phyloP scores from a whole-genome alignment of 2,113 vertebrate species.

The Rhadina sibilatrix region DNA sequence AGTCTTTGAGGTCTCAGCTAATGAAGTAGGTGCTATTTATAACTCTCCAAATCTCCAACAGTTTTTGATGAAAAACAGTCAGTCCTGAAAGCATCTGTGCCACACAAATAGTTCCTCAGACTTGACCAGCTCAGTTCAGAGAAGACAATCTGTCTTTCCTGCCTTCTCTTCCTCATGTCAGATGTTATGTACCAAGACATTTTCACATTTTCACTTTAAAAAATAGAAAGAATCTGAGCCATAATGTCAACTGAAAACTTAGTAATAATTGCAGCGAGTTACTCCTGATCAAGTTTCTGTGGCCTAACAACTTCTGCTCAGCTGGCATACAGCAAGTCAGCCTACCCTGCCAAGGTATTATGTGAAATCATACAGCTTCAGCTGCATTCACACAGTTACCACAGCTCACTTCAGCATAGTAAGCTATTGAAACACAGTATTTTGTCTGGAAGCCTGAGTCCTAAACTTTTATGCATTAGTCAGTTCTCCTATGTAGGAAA shows the following conservation, averaged over 20 bases:
- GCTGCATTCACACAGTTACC: neutral
- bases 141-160: neutral
- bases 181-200: neutral
- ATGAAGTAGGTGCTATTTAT: conserved; percentile 61
- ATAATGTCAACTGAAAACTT: neutral
- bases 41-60: conserved; percentile 47
- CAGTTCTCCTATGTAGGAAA: neutral
- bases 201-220: neutral
- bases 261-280: neutral
- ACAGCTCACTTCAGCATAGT: neutral
- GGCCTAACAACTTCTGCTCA: neutral
- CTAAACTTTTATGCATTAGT: neutral
- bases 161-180: neutral
- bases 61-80: conserved; percentile 50
- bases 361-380: neutral
- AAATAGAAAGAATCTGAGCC: neutral
- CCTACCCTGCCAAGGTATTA: neutral
- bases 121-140: neutral
- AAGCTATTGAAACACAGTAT: neutral
- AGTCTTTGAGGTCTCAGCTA: neutral
- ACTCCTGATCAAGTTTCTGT: neutral
- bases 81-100: conserved; percentile 47
- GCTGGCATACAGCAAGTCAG: neutral
- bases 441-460: neutral
- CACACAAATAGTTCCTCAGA: neutral